Evolutionary conservation across 2,888 invertebrate genomes (phyloP), one percentile per base, ranked within the genome.

Genomic region (Helicoverpa assulta): DNA sequence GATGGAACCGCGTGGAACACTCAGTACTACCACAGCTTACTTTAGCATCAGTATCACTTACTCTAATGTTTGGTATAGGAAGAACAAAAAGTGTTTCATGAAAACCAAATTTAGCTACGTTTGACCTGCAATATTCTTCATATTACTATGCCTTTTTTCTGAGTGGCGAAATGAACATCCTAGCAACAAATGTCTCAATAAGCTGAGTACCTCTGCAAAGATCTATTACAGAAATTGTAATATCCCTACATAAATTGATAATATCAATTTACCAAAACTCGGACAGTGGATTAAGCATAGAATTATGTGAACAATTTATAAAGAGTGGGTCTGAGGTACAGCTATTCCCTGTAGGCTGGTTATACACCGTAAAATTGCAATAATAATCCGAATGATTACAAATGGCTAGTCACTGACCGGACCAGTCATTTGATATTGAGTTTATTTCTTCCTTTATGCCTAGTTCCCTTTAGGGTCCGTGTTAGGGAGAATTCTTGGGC

Each of bases 351-450:
- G 70, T 6, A 19, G 69, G 69, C 71, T 72, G 71, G 40, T n/a
- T 8, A 75, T 18, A 40, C 21, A 58, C 71, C 76, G 71, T 68
- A 69, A 71, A 75, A 58, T 76, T 72, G 58, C 53, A 12, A 33
- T 54, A 71, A 69, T 53, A n/a, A 72, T 54, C 70, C 40, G 18
- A 43, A 40, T 68, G 19, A 71, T 75, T 71, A 47, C 37, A 21
- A 68, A 68, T 40, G 53, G 10, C 29, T 5, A 26, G 26, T 75
- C 40, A 8, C 29, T n/a, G n/a, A 54, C 40, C 53, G 50, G 33
- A 21, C n/a, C 21, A 58, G 57, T 71, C 21, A 68, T 21, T 71
- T 75, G 18, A 33, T 50, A 40, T 18, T 5, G 12, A 29, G 40
- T 54, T 54, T 69, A 68, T 68, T 21, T 50, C 50, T 58, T 75